These are phyloP conservation scores for Trichacis sp. DNA, from an alignment of 2,888 invertebrate species.

Conservation along the genomic window DNA sequence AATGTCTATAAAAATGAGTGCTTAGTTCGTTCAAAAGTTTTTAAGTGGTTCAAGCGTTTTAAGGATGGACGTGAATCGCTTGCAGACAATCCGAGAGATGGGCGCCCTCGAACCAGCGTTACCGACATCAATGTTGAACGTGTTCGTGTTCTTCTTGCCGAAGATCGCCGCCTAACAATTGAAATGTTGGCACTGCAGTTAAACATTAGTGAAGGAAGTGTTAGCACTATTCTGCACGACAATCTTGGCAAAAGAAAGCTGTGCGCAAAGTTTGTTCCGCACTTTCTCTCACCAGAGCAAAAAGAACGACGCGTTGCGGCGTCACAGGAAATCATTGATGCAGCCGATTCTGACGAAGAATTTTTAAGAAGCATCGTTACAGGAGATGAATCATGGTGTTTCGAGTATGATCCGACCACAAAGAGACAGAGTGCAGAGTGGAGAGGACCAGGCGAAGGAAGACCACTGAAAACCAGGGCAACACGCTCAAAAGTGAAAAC, in stretches of 20 bases:
- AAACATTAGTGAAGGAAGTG: neutral
- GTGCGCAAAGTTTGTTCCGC: neutral
- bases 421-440: neutral
- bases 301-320: slow-evolving; percentile 1
- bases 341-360: neutral
- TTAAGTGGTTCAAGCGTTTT: too few relatives aligned
- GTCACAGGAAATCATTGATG: neutral
- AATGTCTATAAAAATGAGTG: too few relatives aligned
- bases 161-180: slow-evolving; percentile 2
- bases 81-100: too few relatives aligned
- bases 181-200: neutral
- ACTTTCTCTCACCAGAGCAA: neutral
- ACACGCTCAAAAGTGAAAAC: neutral
- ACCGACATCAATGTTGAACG: neutral
- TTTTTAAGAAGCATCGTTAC: slow-evolving; percentile 2
- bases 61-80: too few relatives aligned
- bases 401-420: slow-evolving; percentile 3
- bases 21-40: too few relatives aligned
- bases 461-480: neutral
- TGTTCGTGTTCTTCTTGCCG: neutral
- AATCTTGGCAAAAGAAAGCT: neutral
- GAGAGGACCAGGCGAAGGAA: neutral
- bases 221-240: neutral
- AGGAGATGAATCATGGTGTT: slow-evolving; percentile 7
- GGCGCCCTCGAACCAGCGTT: neutral